These are phyloP conservation scores for Rhagoletis zephyria DNA, from an alignment of 1,140 invertebrate genomes.

Conservation along the genomic window DNA sequence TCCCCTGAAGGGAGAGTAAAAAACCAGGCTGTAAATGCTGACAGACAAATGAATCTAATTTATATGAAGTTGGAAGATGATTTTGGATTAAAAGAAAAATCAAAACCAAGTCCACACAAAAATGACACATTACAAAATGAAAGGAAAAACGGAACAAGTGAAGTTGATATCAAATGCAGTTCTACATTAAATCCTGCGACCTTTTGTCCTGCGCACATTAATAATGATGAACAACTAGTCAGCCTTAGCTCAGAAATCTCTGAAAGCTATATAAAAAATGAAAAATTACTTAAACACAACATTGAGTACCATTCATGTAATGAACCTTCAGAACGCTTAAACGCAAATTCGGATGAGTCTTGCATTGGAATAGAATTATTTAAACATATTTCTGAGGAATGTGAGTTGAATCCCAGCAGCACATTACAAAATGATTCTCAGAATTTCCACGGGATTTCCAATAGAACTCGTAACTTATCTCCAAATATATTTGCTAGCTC, in stretches of 20 bases:
- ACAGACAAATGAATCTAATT: not conserved
- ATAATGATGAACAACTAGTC: not conserved
- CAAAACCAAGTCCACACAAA: not conserved
- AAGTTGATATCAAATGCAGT: not conserved
- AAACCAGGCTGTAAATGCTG: not conserved
- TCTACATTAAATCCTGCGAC: not conserved
- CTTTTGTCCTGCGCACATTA: not conserved
- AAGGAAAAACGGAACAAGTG: not conserved
- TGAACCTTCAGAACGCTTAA: not conserved
- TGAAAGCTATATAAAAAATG: not conserved
- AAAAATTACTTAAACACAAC: not conserved
- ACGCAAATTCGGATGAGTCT: not conserved
- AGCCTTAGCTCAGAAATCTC: not conserved
- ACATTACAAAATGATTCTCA: not conserved
- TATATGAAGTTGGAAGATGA: not conserved
- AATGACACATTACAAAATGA: not conserved
- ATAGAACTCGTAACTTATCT: not conserved
- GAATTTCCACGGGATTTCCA: not conserved
- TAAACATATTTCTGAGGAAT: not conserved
- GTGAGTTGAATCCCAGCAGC: not conserved
- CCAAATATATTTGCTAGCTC: constrained; percentile 37
- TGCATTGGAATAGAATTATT: not conserved
- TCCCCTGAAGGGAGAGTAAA: constrained; percentile 59
- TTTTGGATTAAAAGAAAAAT: not conserved
- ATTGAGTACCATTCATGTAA: not conserved